phyloP scores from a whole-genome alignment of 2,113 vertebrate genomes.

The Heteronetta atricapilla region DNA sequence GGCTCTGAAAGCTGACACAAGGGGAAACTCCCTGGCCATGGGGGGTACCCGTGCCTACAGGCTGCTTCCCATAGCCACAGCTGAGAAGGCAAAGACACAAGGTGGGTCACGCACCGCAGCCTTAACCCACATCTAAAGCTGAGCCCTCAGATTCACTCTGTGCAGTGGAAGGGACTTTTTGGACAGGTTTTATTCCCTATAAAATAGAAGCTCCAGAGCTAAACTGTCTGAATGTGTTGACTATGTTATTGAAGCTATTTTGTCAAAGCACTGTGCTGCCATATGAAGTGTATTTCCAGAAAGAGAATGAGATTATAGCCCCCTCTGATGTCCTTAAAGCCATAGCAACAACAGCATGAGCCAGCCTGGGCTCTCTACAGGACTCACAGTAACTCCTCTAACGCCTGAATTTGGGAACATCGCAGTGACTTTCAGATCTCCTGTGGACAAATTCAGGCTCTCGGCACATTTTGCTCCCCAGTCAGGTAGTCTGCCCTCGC shows the following conservation, averaged over 20 bases:
- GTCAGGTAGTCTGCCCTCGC: not conserved
- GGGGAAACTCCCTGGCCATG: not conserved
- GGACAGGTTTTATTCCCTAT: not conserved
- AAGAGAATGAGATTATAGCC: not conserved
- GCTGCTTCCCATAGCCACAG: not conserved
- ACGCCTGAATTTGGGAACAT: not conserved
- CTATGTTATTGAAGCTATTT: not conserved
- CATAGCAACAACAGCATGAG: not conserved
- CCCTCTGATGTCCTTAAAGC: not conserved
- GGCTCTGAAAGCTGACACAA: not conserved
- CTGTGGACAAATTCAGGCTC: not conserved
- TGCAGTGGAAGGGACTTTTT: not conserved
- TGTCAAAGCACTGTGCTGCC: not conserved
- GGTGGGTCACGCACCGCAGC: not conserved
- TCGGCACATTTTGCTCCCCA: not conserved
- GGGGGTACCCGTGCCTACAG: not conserved
- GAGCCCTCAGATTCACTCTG: not conserved
- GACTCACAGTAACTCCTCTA: not conserved
- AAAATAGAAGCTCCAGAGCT: not conserved
- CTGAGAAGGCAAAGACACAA: not conserved
- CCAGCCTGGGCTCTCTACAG: not conserved
- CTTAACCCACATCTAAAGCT: not conserved
- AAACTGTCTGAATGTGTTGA: not conserved
- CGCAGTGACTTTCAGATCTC: not conserved
- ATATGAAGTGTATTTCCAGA: not conserved